Evolutionary conservation across 2,797 vertebrate species (phyloP).

Genomic region (Hapalemur alaotrensis): DNA sequence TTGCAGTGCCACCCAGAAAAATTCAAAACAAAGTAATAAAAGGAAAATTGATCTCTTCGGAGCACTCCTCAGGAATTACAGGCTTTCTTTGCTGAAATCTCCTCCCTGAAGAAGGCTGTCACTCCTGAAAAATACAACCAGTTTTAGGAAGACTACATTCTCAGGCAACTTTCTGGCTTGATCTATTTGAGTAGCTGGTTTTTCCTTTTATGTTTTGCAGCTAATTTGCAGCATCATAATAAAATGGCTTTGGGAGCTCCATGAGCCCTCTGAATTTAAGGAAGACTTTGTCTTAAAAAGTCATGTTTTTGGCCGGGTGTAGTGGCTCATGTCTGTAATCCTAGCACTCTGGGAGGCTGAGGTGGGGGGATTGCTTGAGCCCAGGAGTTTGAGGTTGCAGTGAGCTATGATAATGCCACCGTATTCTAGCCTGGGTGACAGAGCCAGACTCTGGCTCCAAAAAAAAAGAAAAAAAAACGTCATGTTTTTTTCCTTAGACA

Average conservation of each 20-base stretch:
- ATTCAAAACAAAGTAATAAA: slow-evolving; percentile 68
- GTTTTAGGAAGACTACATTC: background rate
- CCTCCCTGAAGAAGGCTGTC: background rate
- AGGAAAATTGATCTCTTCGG: slow-evolving; percentile 46
- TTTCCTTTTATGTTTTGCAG: slow-evolving; percentile 18
- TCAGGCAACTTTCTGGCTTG: background rate
- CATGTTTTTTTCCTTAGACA: background rate
- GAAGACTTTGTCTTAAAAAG: background rate
- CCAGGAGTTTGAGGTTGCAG: background rate
- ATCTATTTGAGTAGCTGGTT: background rate
- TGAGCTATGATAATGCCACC: background rate
- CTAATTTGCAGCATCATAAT: background rate
- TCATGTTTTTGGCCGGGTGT: background rate
- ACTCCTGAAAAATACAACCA: background rate
- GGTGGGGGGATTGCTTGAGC: background rate
- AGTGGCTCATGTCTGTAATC: background rate
- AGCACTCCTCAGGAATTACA: slow-evolving; percentile 41
- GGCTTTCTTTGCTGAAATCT: background rate
- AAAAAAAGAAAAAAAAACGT: background rate
- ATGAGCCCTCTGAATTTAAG: background rate
- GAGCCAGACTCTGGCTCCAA: too few relatives aligned
- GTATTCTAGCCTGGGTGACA: too few relatives aligned
- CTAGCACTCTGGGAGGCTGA: background rate
- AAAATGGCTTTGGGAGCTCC: background rate
- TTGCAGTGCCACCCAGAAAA: background rate